Evolutionary conservation across 1,140 invertebrate species (phyloP), one percentile per base, ranked within the genome.

Genomic region (Tetramorium simillimum): DNA sequence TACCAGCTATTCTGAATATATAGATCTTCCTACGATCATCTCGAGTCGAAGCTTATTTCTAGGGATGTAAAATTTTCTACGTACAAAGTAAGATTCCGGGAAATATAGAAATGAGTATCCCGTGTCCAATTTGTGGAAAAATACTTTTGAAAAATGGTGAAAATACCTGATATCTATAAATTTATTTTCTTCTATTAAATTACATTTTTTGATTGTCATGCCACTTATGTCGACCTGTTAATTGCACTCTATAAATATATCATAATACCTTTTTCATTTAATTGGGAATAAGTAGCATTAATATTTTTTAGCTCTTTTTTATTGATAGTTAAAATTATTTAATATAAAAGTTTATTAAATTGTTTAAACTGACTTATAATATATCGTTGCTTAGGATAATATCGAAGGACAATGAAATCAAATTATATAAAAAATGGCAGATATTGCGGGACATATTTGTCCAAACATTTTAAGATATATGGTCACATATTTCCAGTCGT

Each of bases 71-170:
- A 56, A 89, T 86, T 63, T 69, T 40, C 56, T 73, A 72, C 77
- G 63, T 24, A 33, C 6, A 21, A 53, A 37, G 56, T 24, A 63
- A 33, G 53, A 85, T 69, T 46, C 18, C 28, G 1, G 5, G 24
- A 77, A 65, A 87, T 85, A 51, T 46, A 58, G 33, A 40, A 78
- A 77, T 67, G 87, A 87, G 73, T 60, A 80, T 65, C 16, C 49
- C 12, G 24, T 56, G 76, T 90, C 84, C 89, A 87, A 87, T 90
- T 87, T 75, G 4, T 4, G 53, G n/a, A 37, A 81, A 62, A 28
- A 51, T 58, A 78, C 33, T 88, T 86, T 46, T 58, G 33, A 3
- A 58, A 33, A 28, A 58, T 53, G 40, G 37, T 43, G 18, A 6
- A 85, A 86, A 81, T 81, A 46, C 6, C 28, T 21, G 24, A 76